Base-by-base conservation (phyloP, 2,113 vertebrate species). In the Pedionomus torquatus region DNA sequence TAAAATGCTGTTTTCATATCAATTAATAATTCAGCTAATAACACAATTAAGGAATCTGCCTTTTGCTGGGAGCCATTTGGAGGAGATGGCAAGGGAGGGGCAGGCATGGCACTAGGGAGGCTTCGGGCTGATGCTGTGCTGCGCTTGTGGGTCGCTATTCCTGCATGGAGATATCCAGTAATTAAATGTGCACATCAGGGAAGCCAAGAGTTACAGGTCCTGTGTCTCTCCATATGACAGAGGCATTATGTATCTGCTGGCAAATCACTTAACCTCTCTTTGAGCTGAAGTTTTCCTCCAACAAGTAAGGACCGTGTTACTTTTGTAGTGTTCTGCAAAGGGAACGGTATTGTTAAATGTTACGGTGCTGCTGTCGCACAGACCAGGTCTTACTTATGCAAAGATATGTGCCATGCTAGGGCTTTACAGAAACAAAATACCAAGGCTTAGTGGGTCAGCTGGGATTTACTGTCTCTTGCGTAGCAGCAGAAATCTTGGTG, bases 11-110 rank as follows among this genome's bases (percentile, higher is more conserved):
- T 97, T 98, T 98, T 98, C 95, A 96, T 97, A 97, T 98, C 98
- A 98, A 97, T 98, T 98, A 98, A 98, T 98, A 98, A 97, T 96
- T 98, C 96, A 97, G 82, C 87, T 97, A 98, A 97, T 98, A 97
- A 97, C 96, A 92, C 78, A 97, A 97, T 98, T 98, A 97, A 96
- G 91, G 94, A 97, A 95, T 97, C 84, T 3, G 84, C 97, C 94
- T 95, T 97, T 97, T 1, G 54, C 95, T 97, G 74, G 94, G 79
- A 97, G 91, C 78, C 79, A 52, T 96, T 97, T 91, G 63, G 82
- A 97, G 82, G 95, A 94, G 83, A 72, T 10, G n/a, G 81, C 86
- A 76, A 96, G 71, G 87, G 93, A 98, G 95, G 72, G 57, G 48
- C 70, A 95, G 87, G n/a, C 80, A 41, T 1, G 30, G 76, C 82